phyloP scores from a whole-genome alignment of 2,113 vertebrate species.

The Suncus etruscus region DNA sequence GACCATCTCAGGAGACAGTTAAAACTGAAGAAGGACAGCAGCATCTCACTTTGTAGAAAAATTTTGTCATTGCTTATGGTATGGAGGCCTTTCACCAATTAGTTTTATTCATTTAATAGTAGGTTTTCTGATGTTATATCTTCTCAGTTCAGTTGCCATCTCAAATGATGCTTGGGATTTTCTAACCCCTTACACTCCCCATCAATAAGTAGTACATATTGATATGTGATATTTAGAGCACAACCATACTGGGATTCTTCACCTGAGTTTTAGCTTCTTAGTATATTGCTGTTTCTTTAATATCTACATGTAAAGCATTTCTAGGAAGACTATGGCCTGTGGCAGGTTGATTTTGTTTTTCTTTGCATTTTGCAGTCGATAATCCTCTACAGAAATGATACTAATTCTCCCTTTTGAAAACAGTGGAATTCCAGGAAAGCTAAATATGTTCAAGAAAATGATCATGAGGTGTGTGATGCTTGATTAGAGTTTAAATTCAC shows the following conservation, averaged over 20 bases:
- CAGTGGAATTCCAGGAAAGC: background rate
- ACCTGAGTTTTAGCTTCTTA: slow-evolving; percentile 7
- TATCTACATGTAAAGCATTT: background rate
- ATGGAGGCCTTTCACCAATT: background rate
- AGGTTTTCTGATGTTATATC: background rate
- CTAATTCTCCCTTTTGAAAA: slow-evolving; percentile 18
- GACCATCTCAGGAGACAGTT: slow-evolving; percentile 35
- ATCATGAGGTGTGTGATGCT: background rate
- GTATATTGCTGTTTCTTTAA: background rate
- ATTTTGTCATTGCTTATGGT: background rate
- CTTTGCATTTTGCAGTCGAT: slow-evolving; percentile 55
- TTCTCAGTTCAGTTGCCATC: slow-evolving; percentile 7
- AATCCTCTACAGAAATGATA: background rate
- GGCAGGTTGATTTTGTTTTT: too few relatives aligned
- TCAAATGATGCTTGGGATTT: slow-evolving; percentile 3
- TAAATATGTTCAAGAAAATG: slow-evolving; percentile 20
- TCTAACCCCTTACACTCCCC: background rate
- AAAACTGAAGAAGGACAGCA: background rate
- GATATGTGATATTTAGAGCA: background rate
- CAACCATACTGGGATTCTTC: background rate
- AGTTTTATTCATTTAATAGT: slow-evolving; percentile 14
- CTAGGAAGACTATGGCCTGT: background rate
- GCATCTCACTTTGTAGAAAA: background rate
- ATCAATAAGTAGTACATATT: background rate
- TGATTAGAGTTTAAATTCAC: background rate